Conservation (phyloP, 2,888 invertebrate genomes). For the Serripes groenlandicus region DNA sequence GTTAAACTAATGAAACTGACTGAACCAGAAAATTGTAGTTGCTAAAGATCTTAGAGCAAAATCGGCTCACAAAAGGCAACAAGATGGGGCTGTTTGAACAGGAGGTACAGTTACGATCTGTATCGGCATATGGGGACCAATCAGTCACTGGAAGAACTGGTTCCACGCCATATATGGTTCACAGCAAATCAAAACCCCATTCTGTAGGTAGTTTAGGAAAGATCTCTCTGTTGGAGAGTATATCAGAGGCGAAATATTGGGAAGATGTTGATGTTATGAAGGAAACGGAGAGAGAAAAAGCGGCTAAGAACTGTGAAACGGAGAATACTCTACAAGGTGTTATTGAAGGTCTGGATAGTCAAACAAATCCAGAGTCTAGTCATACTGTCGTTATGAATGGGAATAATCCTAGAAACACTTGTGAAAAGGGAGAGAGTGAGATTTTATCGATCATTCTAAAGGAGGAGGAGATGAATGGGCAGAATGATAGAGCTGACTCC, state of each 20-base stretch:
- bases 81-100: background rate
- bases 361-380: slow-evolving; percentile 21
- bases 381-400: background rate
- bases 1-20: slow-evolving; percentile 30
- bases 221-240: slow-evolving; percentile 76
- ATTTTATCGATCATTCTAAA: slow-evolving; percentile 36
- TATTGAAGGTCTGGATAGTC: background rate
- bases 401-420: background rate
- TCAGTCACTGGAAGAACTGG: slow-evolving; percentile 52
- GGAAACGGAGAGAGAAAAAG: slow-evolving; percentile 15
- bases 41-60: slow-evolving; percentile 37
- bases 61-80: slow-evolving; percentile 42
- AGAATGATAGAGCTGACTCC: background rate
- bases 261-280: slow-evolving; percentile 65
- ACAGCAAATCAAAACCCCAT: slow-evolving; percentile 74
- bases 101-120: background rate
- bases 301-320: too few relatives aligned
- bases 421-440: slow-evolving; percentile 26
- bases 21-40: slow-evolving; percentile 18
- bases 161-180: slow-evolving; percentile 75
- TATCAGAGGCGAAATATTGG: slow-evolving; percentile 75
- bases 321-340: slow-evolving; percentile 10
- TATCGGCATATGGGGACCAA: slow-evolving; percentile 5
- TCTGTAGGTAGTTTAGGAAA: slow-evolving; percentile 78
- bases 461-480: slow-evolving; percentile 22